Base-by-base conservation (phyloP, 2,888 invertebrate species). In the Trachelus stipa region DNA sequence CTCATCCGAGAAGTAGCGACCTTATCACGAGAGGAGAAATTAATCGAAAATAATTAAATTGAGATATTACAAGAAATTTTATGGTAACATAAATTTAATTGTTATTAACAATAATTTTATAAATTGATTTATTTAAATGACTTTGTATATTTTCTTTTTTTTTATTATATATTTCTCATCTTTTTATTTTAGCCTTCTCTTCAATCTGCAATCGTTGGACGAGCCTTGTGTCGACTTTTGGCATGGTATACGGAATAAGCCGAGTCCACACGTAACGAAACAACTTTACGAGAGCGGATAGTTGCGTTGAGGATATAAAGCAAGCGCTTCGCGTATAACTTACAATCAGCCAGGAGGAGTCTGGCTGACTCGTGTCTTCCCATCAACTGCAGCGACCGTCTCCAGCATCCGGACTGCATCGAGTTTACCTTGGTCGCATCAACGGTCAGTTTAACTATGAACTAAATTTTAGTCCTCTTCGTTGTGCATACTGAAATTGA, bases 211-310 rank as follows among this genome's bases (percentile, higher is more conserved):
- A 40, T 40, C 56, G 23, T 31, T 33, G 76, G 33, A 23, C 35
- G 30, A 34, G 35, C 73, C 73, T 15, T 34, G 12, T 11, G 73
- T 73, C 34, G 33, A 34, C 34, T 34, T 73, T 73, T 34, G 73
- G 30, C 33, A 31, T 30, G 56, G 56, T 9, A 56, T 56, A 56
- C 56, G 23, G 56, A 56, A 23, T 56, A 56, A 56, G 56, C 23
- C 56, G 56, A 56, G 56, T 56, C 56, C 56, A 56, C 56, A 56
- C 56, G 56, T 56, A 56, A 56, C 56, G 81, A 78, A 83, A 86
- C 85, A 88, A 88, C 90, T 91, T 91, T 91, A 91, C 90, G 91
- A 91, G 91, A 90, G 88, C 89, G 87, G 88, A 91, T 90, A 90
- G 89, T 90, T 89, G 89, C 88, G 87, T 88, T 85, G 88, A 88